Evolutionary conservation across 2,113 vertebrate genomes (phyloP).

Genomic region (Tringa solitaria): DNA sequence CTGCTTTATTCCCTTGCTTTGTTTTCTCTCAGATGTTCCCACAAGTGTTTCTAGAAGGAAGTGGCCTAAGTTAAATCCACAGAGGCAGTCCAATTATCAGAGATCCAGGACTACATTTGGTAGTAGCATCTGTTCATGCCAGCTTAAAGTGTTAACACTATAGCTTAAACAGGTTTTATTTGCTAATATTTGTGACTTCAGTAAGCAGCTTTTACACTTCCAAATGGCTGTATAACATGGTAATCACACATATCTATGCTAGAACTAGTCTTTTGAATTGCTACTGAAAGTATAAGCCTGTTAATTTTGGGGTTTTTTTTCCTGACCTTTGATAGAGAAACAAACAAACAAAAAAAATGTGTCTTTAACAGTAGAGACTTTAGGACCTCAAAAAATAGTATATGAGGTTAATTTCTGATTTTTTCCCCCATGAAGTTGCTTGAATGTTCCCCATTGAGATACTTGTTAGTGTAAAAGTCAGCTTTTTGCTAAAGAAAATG

Average conservation of each 20-base stretch:
- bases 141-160: background rate
- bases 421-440: background rate
- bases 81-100: background rate
- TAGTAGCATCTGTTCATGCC: background rate
- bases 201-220: background rate
- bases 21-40: background rate
- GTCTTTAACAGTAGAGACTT: background rate
- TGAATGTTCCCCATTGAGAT: background rate
- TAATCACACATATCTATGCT: background rate
- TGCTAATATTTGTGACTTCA: conserved; percentile 8
- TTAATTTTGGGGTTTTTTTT: background rate
- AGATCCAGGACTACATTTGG: background rate
- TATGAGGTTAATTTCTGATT: background rate
- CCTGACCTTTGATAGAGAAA: background rate
- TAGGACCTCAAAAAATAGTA: background rate
- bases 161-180: conserved; percentile 27
- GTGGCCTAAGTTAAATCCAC: background rate
- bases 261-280: background rate
- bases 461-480: background rate
- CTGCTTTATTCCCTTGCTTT: background rate
- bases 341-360: background rate
- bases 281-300: background rate
- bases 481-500: conserved; percentile 5
- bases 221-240: background rate
- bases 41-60: background rate